Evolutionary conservation across 1,140 invertebrate genomes (phyloP).

Genomic region (Metopolophium dirhodum): DNA sequence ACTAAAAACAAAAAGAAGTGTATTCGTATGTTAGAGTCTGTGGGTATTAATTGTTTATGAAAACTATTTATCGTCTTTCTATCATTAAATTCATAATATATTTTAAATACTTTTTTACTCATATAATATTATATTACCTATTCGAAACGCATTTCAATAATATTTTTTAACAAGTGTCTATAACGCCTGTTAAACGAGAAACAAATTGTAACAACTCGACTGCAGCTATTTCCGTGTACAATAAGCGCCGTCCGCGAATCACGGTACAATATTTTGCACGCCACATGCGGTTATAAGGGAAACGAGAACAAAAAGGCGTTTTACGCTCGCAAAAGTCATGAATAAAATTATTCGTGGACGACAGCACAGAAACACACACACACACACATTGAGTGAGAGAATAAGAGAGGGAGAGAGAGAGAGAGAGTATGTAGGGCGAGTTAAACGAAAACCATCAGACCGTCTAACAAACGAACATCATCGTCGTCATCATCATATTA

Average conservation of each 20-base stretch:
- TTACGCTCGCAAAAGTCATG: background rate
- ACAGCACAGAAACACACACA: background rate
- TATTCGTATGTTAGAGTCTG: no score
- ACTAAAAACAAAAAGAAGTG: background rate
- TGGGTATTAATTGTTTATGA: no score
- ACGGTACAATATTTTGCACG: background rate
- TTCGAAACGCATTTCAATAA: background rate
- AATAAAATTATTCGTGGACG: slow-evolving; percentile 37
- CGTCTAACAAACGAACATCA: slow-evolving; percentile 5
- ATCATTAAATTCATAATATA: no score
- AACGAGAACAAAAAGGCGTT: slow-evolving; percentile 1
- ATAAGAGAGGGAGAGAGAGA: background rate
- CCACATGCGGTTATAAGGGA: background rate
- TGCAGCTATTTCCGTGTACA: background rate
- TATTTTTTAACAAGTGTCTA: background rate
- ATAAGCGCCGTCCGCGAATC: background rate
- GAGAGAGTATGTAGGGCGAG: background rate
- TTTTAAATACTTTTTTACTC: no score
- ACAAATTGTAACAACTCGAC: background rate
- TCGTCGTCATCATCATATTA: background rate
- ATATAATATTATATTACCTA: no score
- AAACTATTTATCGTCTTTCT: no score
- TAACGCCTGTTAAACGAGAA: background rate
- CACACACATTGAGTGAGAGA: background rate
- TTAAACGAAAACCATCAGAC: slow-evolving; percentile 21